phyloP scores from a whole-genome alignment of 2,113 vertebrate genomes.

The Pterocles orientalis region DNA sequence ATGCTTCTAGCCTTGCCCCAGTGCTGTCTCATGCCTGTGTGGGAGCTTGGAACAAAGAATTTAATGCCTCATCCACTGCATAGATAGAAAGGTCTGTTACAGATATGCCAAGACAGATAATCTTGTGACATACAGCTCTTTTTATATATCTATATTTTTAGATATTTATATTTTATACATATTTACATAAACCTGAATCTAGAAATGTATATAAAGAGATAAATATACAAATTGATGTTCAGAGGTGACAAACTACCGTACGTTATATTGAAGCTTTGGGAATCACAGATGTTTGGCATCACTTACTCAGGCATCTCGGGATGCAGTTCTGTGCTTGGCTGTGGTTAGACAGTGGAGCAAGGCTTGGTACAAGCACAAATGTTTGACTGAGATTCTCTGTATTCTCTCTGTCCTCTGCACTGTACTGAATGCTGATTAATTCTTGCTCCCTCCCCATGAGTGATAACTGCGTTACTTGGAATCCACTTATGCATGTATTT shows the following conservation, averaged over 20 bases:
- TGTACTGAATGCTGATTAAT: background rate
- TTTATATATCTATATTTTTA: background rate
- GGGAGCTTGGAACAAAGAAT: background rate
- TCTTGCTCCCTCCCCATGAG: background rate
- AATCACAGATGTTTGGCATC: rapidly evolving
- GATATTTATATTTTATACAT: background rate
- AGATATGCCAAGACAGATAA: background rate
- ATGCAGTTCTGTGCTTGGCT: background rate
- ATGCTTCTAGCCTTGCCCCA: background rate
- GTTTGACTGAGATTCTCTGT: background rate
- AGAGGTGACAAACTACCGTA: background rate
- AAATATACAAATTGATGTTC: background rate
- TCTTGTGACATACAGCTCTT: background rate
- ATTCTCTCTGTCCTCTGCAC: background rate
- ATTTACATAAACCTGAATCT: background rate
- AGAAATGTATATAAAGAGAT: background rate
- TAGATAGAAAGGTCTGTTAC: background rate
- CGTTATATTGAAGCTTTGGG: background rate
- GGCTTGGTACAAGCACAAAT: rapidly evolving
- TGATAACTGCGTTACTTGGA: background rate
- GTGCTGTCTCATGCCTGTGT: rapidly evolving
- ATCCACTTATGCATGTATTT: background rate
- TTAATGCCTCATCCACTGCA: background rate
- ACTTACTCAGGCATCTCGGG: background rate
- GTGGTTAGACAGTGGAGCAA: background rate